Evolutionary conservation across 2,113 vertebrate species (phyloP), one percentile per base, ranked within the genome.

Genomic region (Tragelaphus strepsiceros): DNA sequence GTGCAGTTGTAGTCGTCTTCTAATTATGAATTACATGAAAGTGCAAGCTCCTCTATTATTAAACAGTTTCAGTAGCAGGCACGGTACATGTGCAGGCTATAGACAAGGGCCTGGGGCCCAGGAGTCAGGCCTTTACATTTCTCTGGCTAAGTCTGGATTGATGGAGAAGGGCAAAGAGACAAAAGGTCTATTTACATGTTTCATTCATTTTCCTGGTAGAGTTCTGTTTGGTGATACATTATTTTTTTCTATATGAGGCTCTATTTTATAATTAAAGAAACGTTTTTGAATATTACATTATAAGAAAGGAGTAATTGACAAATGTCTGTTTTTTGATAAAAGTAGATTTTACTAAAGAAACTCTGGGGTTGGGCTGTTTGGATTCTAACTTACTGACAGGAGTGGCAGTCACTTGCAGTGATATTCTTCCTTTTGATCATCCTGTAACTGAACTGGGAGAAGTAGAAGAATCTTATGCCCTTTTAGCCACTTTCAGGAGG

Each of bases 1-100:
- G 99, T 99, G 99, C 98, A 93, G 98, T 99, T 98, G 98, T 98
- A 98, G 97, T 99, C 96, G 96, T 98, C 98, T 98, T 98, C 99
- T 99, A 99, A 99, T 99, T 99, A 99, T 98, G 99, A 99, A 99
- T 99, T 99, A 99, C 99, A 98, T 96, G 98, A 98, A 98, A 98
- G 98, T 98, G 98, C 98, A 97, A 96, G 98, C 96, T 98, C 98
- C 98, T 98, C 98, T 98, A 98, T 99, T 99, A 99, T 98, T 98
- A 99, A 99, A 98, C 95, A 93, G 95, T 98, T 98, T 98, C 97
- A 97, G 77, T 96, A 98, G 97, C 97, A 89, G 95, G 97, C 97
- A 97, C 88, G 10, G 97, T 96, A 83, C 88, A 81, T 95, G 88
- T 97, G 74, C 96, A 88, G 95, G 49, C 82, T 98, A 71, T 58